Evolutionary conservation across 2,888 invertebrate species (phyloP), one percentile per base, ranked within the genome.

Genomic region (Phengaris arion): DNA sequence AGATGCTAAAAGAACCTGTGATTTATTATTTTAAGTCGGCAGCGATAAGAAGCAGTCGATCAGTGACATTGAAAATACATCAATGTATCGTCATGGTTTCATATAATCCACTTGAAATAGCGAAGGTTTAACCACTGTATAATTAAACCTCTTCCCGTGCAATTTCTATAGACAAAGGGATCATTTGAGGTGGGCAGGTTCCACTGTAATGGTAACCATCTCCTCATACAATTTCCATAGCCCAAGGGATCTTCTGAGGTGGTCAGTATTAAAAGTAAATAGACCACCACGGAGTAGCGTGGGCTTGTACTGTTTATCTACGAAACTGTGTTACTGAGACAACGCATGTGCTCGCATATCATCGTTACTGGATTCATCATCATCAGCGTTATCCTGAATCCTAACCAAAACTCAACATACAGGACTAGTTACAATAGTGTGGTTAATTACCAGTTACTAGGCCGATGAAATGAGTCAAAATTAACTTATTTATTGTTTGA

Each of bases 211-310:
- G 13, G 12, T 55, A n/a, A n/a, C 35, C 12, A 35, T 9, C 15
- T 64, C 2, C 6, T 45, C 35, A 7, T 64, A 64, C 10, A 35
- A 15, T 13, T 64, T 35, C 3, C 35, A 64, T 64, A 13, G 64
- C 35, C 12, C 2, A 13, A 6, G 64, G 35, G 64, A 45, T 13
- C 45, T 10, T 64, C 35, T 12, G 45, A 45, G 64, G 12, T 79
- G 48, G 48, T 6, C 6, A 48, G 48, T 48, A 6, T 48, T 48
- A 6, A 80, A 80, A 82, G 82, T 82, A 84, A 82, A 82, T 82
- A 81, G 84, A 83, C 83, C 83, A 83, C 83, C 84, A 78, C 76
- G 74, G 79, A 72, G 52, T 82, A 15, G 82, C 82, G 82, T 82
- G 80, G 83, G 81, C 72, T 59, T 52, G 55, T 72, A 74, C 70